Conservation (phyloP, 53 echinoderm and acorn worm genomes). For the Patiria pectinifera region DNA sequence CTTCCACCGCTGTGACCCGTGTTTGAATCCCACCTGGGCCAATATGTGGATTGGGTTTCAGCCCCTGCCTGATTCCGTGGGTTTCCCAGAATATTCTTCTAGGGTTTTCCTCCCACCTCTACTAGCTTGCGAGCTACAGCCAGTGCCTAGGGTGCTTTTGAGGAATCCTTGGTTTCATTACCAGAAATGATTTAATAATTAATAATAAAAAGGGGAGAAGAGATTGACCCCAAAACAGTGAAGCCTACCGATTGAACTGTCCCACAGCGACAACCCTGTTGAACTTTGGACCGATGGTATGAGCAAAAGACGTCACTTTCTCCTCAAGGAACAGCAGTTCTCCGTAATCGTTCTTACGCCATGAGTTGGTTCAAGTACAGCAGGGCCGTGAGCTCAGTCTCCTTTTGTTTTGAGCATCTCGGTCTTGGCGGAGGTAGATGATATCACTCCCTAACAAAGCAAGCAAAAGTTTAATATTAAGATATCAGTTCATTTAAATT, state of each 20-base stretch:
- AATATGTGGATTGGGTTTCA: no score
- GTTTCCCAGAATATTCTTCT: no score
- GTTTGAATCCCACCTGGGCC: no score
- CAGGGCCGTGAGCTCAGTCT: slow-evolving; percentile 55
- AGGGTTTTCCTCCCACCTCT: no score
- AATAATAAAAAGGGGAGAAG: no score
- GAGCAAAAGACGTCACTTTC: slow-evolving; percentile 62
- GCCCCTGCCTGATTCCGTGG: no score
- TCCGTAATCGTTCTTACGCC: slow-evolving; percentile 86
- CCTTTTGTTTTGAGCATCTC: slow-evolving; percentile 34
- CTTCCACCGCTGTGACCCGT: no score
- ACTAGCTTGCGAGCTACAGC: no score
- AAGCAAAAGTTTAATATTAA: neutral
- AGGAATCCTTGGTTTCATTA: no score
- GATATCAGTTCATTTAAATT: no score
- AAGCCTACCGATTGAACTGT: slow-evolving; percentile 82
- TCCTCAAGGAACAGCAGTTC: slow-evolving; percentile 83
- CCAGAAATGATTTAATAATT: no score
- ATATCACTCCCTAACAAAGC: slow-evolving; percentile 76
- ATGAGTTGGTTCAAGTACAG: slow-evolving; percentile 80
- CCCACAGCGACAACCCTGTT: slow-evolving; percentile 83
- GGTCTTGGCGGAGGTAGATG: slow-evolving; percentile 42
- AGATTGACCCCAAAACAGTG: neutral
- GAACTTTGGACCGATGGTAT: slow-evolving; percentile 76
- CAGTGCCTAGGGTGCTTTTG: no score